Base-by-base conservation (phyloP, 2,113 vertebrate species). In the Pterocles gutturalis region DNA sequence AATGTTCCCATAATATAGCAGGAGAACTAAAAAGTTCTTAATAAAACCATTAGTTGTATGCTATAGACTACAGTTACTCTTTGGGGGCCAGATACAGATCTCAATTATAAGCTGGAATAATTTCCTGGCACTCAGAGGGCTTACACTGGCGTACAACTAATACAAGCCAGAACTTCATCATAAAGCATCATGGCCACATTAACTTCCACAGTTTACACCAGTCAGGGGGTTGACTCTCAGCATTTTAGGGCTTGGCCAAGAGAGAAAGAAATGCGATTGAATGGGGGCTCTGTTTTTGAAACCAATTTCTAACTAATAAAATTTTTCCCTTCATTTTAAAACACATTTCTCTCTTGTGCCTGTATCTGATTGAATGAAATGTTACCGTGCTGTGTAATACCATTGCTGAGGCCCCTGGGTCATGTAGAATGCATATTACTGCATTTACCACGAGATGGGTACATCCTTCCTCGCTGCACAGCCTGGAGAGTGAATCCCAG, bases 21-120 rank as follows among this genome's bases (percentile, higher is more conserved):
- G 41, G 53, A 85, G 41, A 73, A 46, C 25, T 17, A 46, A 85
- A 43, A 82, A 55, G 45, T 64, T 88, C 49, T 49, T 86, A 69
- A 61, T 66, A 66, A 86, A 90, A 66, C 61, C 57, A 53, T 86
- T 79, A 82, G 19, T 84, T 95, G 18, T 29, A 5, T 70, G 70
- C 51, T 75, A 4, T 26, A 81, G 71, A n/a, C 77, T 73, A 7
- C 19, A n/a, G 45, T 62, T 65, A 31, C 45, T 82, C 90, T 93
- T 86, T 0, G 3, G 93, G 83, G 81, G 81, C 34, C 66, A 65
- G 80, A 83, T 48, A 83, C 60, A 26, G 46, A 89, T 93, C 88
- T 93, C 71, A 89, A 36, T 91, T 93, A 91, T 66, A 80, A 86
- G 14, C 84, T 91, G 91, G 77, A 89, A 91, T 79, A 82, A 66